Evolutionary conservation across 2,888 invertebrate species (phyloP).

Genomic region (Lydus trimaculatus): DNA sequence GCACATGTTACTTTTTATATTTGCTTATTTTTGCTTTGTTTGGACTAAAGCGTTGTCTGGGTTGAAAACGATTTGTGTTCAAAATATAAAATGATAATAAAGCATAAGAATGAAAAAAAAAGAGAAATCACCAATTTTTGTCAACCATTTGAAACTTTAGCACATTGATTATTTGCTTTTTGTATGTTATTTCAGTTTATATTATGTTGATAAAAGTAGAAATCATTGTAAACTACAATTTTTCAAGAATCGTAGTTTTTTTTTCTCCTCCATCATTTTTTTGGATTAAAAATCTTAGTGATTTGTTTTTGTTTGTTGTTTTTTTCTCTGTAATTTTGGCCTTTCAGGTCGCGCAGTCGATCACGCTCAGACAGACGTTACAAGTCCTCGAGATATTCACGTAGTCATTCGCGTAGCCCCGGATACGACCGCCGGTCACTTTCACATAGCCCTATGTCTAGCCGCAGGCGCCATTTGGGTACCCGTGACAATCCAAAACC

Average conservation of each 20-base stretch:
- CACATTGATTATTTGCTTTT: conserved; percentile 17
- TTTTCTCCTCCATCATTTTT: no score
- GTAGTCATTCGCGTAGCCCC: conserved; percentile 68
- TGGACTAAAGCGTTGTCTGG: conserved; percentile 51
- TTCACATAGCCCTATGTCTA: conserved; percentile 85
- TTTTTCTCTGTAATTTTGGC: conserved; percentile 31
- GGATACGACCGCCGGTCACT: conserved; percentile 68
- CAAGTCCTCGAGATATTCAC: conserved; percentile 68
- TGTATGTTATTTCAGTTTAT: conserved; percentile 17
- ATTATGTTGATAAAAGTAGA: no score
- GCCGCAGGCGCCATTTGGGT: conserved; percentile 77
- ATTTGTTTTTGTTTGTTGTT: neutral
- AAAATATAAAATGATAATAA: neutral
- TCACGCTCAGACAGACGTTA: conserved; percentile 66
- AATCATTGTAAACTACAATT: no score
- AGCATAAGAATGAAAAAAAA: neutral
- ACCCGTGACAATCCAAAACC: conserved; percentile 88
- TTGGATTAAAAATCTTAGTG: no score
- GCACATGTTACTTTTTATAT: conserved; percentile 36
- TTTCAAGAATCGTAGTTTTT: no score
- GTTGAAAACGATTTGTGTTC: conserved; percentile 36
- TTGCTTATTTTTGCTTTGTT: conserved; percentile 34
- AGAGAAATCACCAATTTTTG: no score
- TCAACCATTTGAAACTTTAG: neutral
- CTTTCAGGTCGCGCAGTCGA: conserved; percentile 66